Evolutionary conservation across 2,113 vertebrate species (phyloP), one percentile per base, ranked within the genome.

Genomic region (Procavia capensis): DNA sequence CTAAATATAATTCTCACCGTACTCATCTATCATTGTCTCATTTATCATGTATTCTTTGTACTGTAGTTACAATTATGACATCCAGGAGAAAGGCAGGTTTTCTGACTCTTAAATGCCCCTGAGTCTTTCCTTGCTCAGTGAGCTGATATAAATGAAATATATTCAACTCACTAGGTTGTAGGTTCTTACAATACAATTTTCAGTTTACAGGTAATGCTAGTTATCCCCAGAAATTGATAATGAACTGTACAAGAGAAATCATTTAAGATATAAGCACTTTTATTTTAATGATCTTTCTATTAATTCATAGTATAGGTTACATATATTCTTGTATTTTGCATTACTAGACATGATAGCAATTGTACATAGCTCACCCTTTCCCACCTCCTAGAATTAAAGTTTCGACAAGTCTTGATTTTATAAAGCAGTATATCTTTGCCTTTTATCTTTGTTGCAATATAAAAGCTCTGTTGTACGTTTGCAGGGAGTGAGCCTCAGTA

Each of bases 11-110:
- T 93, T 86, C 78, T 95, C 88, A 74, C 29, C 20, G n/a, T 89
- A 82, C 45, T 91, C 97, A 95, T 95, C 80, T 93, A 85, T 96
- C 96, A 96, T 89, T 92, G 85, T 92, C 88, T 96, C 96, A 96
- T 94, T 96, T 87, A 95, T 94, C 97, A 94, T 96, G 88, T 96
- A 96, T 94, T 93, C 70, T 94, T 97, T 95, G 82, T 95, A 57
- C 88, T 86, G 8, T 88, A 82, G 82, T 90, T 93, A 91, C 57
- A 92, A 95, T 95, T 92, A 95, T 0, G 24, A 95, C 81, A 76
- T 95, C 47, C 54, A 85, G 47, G 45, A 84, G 59, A 78, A 95
- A 89, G 80, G 70, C 86, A 86, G 70, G 61, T 91, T 93, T 92
- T 95, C 95, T 85, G 96, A 93, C 50, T 81, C 83, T 59, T 72